Evolutionary conservation across 2,888 invertebrate species (phyloP), one percentile per base, ranked within the genome.

Genomic region (Euplagia quadripunctaria): DNA sequence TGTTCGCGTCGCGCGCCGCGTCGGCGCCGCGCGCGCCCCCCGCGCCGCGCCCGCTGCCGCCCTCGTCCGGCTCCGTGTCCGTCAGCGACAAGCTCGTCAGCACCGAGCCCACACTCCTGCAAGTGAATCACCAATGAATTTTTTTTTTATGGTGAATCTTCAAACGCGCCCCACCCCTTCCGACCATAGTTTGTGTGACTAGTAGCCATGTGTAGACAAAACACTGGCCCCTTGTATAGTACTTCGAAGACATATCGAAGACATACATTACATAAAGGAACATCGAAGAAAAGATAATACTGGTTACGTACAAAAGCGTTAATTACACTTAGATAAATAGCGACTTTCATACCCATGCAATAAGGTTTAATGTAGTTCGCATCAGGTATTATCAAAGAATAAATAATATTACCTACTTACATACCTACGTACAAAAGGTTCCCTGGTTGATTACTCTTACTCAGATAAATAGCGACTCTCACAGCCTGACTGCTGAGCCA

Each of bases 21-120:
- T 70, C 49, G 74, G 74, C 46, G 65, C 68, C 68, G 71, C 66
- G 88, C 41, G 85, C 76, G 17, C 82, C 75, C 70, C 42, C 76
- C 74, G 49, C 67, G 67, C 68, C 63, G 71, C 58, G 72, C 65
- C 55, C 63, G 63, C 73, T 51, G 51, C 70, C 64, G 77, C 52
- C 64, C 14, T 80, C 85, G 31, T 85, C 84, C 31, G 81, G 71
- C 75, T 88, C 90, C 3, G 92, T 93, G 69, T 88, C 92, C 3
- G 90, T 93, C 20, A 89, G 90, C 51, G 92, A 94, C 84, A 94
- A 94, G 77, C 75, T 91, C 9, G 90, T 93, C 65, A 17, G 64
- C 65, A 93, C 94, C 0, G 94, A 92, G 49, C 86, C 83, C 0
- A 79, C 82, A 20, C 73, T 77, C 72, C 72, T 72, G 67, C 65